Evolutionary conservation across 2,797 vertebrate genomes (phyloP), one percentile per base, ranked within the genome.

Genomic region (Sebastes steindachneri): DNA sequence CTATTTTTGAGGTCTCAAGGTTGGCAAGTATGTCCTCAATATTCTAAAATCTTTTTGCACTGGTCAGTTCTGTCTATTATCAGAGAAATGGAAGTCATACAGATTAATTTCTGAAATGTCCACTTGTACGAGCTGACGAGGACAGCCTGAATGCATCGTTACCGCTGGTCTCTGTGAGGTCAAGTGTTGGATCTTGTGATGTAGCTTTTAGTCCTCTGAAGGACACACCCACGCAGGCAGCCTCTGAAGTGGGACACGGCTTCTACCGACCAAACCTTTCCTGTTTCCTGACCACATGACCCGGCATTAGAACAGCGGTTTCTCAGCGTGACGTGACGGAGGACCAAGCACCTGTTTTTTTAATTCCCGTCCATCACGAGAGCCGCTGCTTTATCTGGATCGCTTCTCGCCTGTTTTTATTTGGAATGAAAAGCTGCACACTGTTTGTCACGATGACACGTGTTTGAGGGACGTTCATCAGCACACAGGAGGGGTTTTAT

Each of bases 81-180:
- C 25, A 19, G 11, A 48, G 10, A 45, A 77, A 62, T 54, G 5
- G 10, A 72, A 35, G 9, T 41, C n/a, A 15, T 29, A 28, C 21
- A 41, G 53, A 74, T 68, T 35, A 23, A 66, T 82, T 72, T 57
- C 35, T 55, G 31, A 55, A 17, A 41, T 31, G 33, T 71, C n/a
- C 17, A 48, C 15, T 48, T 62, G 15, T 5, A 21, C 10, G 25
- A 68, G 26, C 78, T 68, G n/a, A 48, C 3, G 0, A 55, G 45
- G 48, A 54, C 66, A 45, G 5, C 12, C 48, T 80, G 68, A 57
- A 65, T 33, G 59, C 54, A 51, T 51, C 55, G 9, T 35, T 77
- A 77, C 64, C 21, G 70, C 26, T 77, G 81, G 85, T 83, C 79
- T 90, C 83, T 84, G 76, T 82, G 87, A 84, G 83, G 83, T 78